Base-by-base conservation (phyloP, 2,797 vertebrate genomes). In the Streptopelia turtur region DNA sequence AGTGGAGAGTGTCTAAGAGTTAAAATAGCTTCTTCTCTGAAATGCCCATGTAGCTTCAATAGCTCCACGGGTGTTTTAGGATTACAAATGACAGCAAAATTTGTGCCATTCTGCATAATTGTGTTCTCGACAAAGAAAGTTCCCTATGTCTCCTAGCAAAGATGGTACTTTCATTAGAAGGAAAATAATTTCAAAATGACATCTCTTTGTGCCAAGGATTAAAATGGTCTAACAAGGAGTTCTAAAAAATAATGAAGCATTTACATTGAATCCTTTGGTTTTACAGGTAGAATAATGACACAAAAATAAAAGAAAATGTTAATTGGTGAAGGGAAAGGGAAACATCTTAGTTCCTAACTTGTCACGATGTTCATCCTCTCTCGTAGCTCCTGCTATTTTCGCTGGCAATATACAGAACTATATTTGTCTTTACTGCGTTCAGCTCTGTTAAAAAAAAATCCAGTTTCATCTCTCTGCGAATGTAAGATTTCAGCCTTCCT, bases 81-180 rank as follows among this genome's bases (percentile, higher is more conserved):
- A 96, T 89, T 96, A 91, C 90, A 95, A 92, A 90, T 90, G 95
- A 96, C 94, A 91, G 87, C 93, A 89, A 94, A 94, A 96, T 94
- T 92, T 87, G 72, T 94, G 93, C 86, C 92, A 50, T 82, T 84
- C 77, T 83, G 60, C 80, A 89, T 95, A 95, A 93, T 84, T 72
- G 60, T 94, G 49, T 93, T 93, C 82, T 90, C 84, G 78, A 55
- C 83, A 96, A 90, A 94, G 88, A 56, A 91, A 94, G 80, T 87
- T 94, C 93, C 93, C 52, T 80, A 72, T 86, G 45, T 94, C 86
- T 96, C 55, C 90, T 64, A 52, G 69, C 49, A 72, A 92, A 71
- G 90, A 79, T 6, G 35, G 57, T 80, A 64, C 84, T 94, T 93
- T 90, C 95, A 61, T 89, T 88, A 92, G 92, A 86, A 90, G 65